phyloP scores from a whole-genome alignment of 53 echinoderm and acorn worm genomes.

The Holothuria scabra region DNA sequence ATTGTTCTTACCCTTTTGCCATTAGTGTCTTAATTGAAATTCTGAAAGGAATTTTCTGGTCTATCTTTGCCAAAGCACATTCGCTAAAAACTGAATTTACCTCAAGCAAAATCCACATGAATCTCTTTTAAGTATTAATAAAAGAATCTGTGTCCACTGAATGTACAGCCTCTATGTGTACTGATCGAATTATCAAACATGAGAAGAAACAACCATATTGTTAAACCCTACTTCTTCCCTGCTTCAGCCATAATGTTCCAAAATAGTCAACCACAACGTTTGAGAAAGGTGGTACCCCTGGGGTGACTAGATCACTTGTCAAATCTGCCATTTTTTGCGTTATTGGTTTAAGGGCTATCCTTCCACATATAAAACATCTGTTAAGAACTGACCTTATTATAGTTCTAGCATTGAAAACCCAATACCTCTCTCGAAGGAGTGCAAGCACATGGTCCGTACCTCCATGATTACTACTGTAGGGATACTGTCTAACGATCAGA shows the following conservation, averaged over 20 bases:
- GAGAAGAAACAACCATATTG: too few species aligned
- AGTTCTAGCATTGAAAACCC: conserved; percentile 47
- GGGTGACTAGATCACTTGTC: not conserved
- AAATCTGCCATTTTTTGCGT: conserved; percentile 53
- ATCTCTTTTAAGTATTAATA: conserved; percentile 57
- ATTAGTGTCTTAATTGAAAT: conserved; percentile 1
- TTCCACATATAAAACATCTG: conserved; percentile 54
- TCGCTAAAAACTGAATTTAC: not conserved
- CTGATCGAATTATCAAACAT: too few species aligned
- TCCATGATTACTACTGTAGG: conserved; percentile 50
- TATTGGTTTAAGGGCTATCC: conserved; percentile 3
- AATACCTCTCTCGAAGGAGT: conserved; percentile 46
- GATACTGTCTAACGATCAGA: conserved; percentile 53
- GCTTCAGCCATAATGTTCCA: conserved; percentile 35
- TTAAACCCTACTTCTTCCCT: conserved; percentile 27
- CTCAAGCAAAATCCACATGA: conserved; percentile 69
- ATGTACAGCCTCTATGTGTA: not conserved
- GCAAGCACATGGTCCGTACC: conserved; percentile 65
- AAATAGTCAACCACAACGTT: too few species aligned
- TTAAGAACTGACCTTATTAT: conserved; percentile 45
- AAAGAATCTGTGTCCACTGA: conserved; percentile 62
- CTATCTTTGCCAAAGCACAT: too few species aligned
- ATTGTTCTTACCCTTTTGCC: not conserved
- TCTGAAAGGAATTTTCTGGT: not conserved
- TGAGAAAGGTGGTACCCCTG: not conserved